Base-by-base conservation (phyloP, 2,113 vertebrate genomes). In the Melanocharis versteri region DNA sequence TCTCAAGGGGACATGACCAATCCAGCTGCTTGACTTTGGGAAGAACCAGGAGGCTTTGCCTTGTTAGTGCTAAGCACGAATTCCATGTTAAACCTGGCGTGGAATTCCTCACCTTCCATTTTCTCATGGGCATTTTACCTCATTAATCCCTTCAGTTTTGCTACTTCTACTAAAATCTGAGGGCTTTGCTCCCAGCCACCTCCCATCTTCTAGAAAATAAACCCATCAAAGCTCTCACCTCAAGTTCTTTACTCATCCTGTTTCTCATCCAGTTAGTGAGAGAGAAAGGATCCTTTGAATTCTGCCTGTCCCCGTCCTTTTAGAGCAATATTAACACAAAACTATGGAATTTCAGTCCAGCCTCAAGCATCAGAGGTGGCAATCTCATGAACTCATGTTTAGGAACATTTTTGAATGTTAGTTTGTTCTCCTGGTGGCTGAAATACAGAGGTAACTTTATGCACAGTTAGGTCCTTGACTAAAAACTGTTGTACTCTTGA, bases 1-100 rank as follows among this genome's bases (percentile, higher is more conserved):
- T 2, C 2, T 5, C 28, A 60, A 60, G n/a, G 31, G 7, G 5
- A 37, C 1, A 0, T 0, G 10, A 39, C 7, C 33, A 47, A n/a
- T 1, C 8, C 50, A 44, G 68, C 62, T 71, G 56, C 11, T 33
- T 0, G 10, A 4, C 16, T 35, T 2, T 12, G 37, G 62, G 58
- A 14, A 91, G 26, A 60, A 24, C 3, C 26, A 44, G 39, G 30
- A 12, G 7, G n/a, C 15, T 23, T 19, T 33, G 39, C 33, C 11
- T 11, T 3, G 45, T 11, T 8, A 9, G 31, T 2, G 19, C 57
- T 33, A 3, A 72, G 57, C 72, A 6, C n/a, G 19, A 62, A 37
- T 39, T 13, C 2, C 1, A 6, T 3, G 2, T 28, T 27, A 58
- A 37, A 24, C 11, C 26, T 20, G 15, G 7, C 35, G 6, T 1